Percentiles rank a stretch among this genome's conserved stretches.
Evolutionary conservation across 2,888 invertebrate species (phyloP).

Genomic region (Microdon myrmicae): DNA sequence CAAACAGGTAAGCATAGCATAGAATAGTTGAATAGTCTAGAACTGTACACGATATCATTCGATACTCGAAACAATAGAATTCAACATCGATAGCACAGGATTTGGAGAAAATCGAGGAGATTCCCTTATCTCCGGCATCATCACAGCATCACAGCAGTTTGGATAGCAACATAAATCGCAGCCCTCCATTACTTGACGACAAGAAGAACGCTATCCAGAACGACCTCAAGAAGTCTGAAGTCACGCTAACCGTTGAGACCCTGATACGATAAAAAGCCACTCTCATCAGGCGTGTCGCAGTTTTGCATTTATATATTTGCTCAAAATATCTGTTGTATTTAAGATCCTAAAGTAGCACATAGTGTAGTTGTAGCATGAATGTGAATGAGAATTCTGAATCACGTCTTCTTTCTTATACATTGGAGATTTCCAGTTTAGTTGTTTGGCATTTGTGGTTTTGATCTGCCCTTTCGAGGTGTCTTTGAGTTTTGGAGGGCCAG

Average conservation of each 20-base stretch:
- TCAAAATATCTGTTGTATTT: too few species aligned
- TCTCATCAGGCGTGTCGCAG: too few species aligned
- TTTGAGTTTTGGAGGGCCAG: too few species aligned
- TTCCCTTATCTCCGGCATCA: constrained; percentile 69
- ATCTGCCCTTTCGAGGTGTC: too few species aligned
- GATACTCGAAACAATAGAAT: constrained; percentile 77
- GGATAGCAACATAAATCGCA: constrained; percentile 65
- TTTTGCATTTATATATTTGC: too few species aligned
- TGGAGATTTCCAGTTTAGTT: too few species aligned
- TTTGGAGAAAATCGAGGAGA: constrained; percentile 77
- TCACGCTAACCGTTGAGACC: constrained; percentile 38
- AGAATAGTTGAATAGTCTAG: constrained; percentile 61
- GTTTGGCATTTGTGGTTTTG: too few species aligned
- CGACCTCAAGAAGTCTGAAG: constrained; percentile 30
- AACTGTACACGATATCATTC: constrained; percentile 54
- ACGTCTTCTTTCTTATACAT: too few species aligned
- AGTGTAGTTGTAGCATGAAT: too few species aligned
- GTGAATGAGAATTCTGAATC: too few species aligned
- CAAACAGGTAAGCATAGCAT: constrained; percentile 60
- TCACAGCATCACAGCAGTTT: constrained; percentile 66
- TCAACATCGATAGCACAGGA: constrained; percentile 76
- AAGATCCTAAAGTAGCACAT: too few species aligned
- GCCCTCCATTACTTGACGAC: constrained; percentile 63
- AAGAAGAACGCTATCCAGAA: constrained; percentile 24
- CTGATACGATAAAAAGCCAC: too few species aligned